phyloP scores from a whole-genome alignment of 2,113 vertebrate species.

The Stegostoma tigrinum region DNA sequence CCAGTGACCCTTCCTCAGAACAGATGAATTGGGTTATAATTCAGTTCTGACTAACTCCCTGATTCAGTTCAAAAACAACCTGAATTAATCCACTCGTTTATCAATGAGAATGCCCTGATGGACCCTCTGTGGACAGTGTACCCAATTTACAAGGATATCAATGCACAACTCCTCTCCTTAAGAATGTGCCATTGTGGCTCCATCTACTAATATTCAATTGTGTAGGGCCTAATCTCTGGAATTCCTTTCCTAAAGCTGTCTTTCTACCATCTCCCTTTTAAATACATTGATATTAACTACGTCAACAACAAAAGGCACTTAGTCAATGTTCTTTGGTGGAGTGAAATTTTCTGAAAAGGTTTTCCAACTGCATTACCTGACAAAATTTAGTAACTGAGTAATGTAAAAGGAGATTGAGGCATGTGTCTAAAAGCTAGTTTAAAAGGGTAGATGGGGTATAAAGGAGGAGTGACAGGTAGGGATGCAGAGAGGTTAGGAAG shows the following conservation, averaged over 20 bases:
- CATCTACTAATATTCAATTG: too few relatives aligned
- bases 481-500: neutral
- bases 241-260: too few relatives aligned
- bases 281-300: too few relatives aligned
- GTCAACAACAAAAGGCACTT: too few relatives aligned
- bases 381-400: neutral
- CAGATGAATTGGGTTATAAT: neutral
- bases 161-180: too few relatives aligned
- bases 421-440: neutral
- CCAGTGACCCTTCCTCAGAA: too few relatives aligned
- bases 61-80: neutral
- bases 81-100: neutral
- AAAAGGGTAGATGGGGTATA: neutral
- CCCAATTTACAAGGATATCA: too few relatives aligned
- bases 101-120: neutral
- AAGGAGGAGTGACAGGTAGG: neutral
- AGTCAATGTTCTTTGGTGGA: too few relatives aligned
- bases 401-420: neutral
- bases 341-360: too few relatives aligned
- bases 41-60: neutral
- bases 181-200: too few relatives aligned
- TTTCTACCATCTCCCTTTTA: too few relatives aligned
- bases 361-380: neutral
- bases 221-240: too few relatives aligned
- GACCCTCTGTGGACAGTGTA: neutral